phyloP scores from a whole-genome alignment of 2,888 invertebrate species.

The Parnassius orleans region DNA sequence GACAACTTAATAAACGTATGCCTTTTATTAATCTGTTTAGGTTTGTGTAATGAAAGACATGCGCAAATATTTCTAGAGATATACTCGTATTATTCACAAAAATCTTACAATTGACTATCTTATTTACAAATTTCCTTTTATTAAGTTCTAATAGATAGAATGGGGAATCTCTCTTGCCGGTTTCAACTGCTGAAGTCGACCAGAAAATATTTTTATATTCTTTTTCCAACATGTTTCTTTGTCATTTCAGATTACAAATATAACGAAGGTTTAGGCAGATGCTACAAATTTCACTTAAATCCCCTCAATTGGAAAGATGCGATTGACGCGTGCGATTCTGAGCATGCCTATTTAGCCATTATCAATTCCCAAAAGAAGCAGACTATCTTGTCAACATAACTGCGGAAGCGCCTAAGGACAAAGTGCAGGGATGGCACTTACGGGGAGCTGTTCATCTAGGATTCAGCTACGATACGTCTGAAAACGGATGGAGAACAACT shows the following conservation, averaged over 20 bases:
- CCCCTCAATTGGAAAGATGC: conserved; percentile 61
- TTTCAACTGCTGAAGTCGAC: too few species aligned
- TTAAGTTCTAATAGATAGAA: too few species aligned
- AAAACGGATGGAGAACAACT: conserved; percentile 46
- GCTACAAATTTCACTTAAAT: conserved; percentile 59
- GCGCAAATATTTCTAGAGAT: too few species aligned
- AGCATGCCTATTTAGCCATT: conserved; percentile 56
- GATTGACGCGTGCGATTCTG: conserved; percentile 48
- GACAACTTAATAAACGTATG: too few species aligned
- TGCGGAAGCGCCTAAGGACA: conserved; percentile 41
- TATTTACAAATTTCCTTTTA: too few species aligned
- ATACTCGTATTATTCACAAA: too few species aligned
- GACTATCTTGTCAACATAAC: conserved; percentile 45
- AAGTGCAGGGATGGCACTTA: conserved; percentile 39
- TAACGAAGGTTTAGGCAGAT: conserved; percentile 44
- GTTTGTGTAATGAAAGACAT: too few species aligned
- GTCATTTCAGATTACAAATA: conserved; percentile 51
- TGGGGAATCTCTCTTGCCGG: too few species aligned
- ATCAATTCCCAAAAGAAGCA: conserved; percentile 53
- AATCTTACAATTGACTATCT: too few species aligned
- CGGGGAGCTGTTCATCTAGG: conserved; percentile 46
- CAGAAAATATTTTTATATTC: too few species aligned
- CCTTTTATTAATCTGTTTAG: too few species aligned
- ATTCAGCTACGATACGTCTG: conserved; percentile 34
- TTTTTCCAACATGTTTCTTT: too few species aligned